Base-by-base conservation (phyloP, 2,888 invertebrate genomes). In the Papilio demoleus region DNA sequence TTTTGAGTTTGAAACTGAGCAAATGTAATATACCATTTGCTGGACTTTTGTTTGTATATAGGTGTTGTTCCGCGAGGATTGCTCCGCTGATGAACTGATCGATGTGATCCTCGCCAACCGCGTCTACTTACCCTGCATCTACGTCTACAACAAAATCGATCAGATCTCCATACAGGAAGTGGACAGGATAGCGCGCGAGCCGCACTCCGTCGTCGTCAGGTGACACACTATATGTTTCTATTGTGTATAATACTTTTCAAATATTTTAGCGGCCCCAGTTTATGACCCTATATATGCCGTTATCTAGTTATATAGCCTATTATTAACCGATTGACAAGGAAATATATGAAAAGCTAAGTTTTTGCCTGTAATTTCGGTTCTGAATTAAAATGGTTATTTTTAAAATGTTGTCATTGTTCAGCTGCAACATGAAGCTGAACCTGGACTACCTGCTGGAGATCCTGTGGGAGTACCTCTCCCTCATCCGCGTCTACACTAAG, bases 101-200 rank as follows among this genome's bases (percentile, higher is more conserved):
- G 99, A 99, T 93, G 99, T 99, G 65, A 98, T 99, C 76, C 96
- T 97, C 63, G 99, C 97, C 11, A 99, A 98, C 92, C 94, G 99
- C 73, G 97, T 98, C 36, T 99, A 99, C 91, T 94, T 99, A 83
- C 98, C 99, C 65, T 99, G 99, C 87, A 90, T 99, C 67, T 99
- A 99, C 92, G 98, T 99, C 67, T 99, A 99, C 93, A 99, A 99
- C 92, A 99, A 99, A 94, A 98, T 99, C 79, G 99, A 99, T 95
- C 99, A 99, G 93, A 98, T 99, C 80, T 98, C 99, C 63, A 98
- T 99, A 75, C 99, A 99, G 90, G 99, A 99, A 93, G 98, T 99
- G 8, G 97, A 99, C 89, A 94, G 97, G 81, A 95, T 99, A 86
- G 99, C 99, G 4, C 94, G 97, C 70, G 95, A 96, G 85, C 94